Base-by-base conservation (phyloP, 2,888 invertebrate species). In the Carpatolechia fugitivella region DNA sequence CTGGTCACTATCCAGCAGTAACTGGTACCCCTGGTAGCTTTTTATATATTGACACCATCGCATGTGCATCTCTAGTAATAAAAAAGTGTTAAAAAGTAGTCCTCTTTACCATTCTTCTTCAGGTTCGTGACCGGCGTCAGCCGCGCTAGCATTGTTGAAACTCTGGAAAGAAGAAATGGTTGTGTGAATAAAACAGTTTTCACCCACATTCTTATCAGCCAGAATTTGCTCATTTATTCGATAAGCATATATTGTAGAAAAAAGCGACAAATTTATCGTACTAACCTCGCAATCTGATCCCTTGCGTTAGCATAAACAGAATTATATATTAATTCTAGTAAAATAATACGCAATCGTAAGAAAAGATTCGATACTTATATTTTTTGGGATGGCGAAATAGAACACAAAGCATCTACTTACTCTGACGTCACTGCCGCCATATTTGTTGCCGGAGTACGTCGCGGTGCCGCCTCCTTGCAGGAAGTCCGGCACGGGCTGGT, bases 401-500 rank as follows among this genome's bases (percentile, higher is more conserved):
- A 24, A 24, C 3, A 24, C 3, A 24, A 7, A 10, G 40, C 4
- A 2, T 7, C 14, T 24, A 41, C 52, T 91, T 75, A 94, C 94
- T 70, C 91, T 86, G 52, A 95, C 91, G 81, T 96, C 96, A 51
- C 92, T 86, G 57, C 94, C 95, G 7, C 95, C 95, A 66, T 95
- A 96, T 49, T 85, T 86, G 65, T 89, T 91, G 61, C 82, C 79
- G 40, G 75, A 85, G 35, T 89, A 90, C 0, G 90, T 86, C 14
- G 72, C 92, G 58, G 87, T 89, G 69, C 89, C 87, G 3, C 88
- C 85, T 20, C 79, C 79, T 31, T 79, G 82, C 16, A 97, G 74
- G 91, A 95, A 97, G 6, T 94, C 93, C 0, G 98, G 98, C 5
- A 98, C 92, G 0, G 91, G 75, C 76, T 98, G 97, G 0, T 92